Base-by-base conservation (phyloP, 2,797 vertebrate genomes). In the Botia almorhae region DNA sequence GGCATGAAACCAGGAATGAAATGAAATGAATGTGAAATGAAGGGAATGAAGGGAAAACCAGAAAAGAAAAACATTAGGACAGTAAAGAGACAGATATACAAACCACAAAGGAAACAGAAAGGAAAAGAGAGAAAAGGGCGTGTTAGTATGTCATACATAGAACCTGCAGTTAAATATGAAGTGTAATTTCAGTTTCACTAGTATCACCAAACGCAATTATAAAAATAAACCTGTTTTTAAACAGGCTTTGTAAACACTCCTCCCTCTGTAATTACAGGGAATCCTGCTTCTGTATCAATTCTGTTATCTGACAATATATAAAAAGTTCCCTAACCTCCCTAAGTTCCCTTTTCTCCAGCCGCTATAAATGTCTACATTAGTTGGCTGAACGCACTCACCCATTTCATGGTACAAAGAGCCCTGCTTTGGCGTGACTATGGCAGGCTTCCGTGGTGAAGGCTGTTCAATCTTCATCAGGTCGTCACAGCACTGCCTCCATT, bases 401-500 rank as follows among this genome's bases (percentile, higher is more conserved):
- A 96, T 98, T 89, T 98, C 96, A 0, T 98, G 96, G 89, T 98
- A 98, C 53, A 98, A 90, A 0, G 97, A 98, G 21, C 97, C 96
- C 86, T 98, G 96, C 86, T 96, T 98, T 7, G 95, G 89, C 60
- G 95, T 91, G 65, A 92, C 86, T 5, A 92, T 92, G 1, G 95
- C 90, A 0, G 95, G 93, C 71, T 96, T 97, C 87, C 96, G 93
- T 0, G 95, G 96, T 0, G 94, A 92, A 0, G 97, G 96, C 43
- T 88, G 90, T 81, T 98, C 96, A 11, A 99, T 97, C 87, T 95
- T 95, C 97, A 98, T 98, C 77, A 99, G 83, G 60, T 97, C 96
- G 0, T 98, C 96, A 12, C 97, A 98, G 90, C 97, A 99, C 82
- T 98, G 96, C 88, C 96, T 98, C 97, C 97, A 98, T 51, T 95